A percentile compares a stretch with the other conserved stretches of the same genome.
phyloP scores from a whole-genome alignment of 2,113 vertebrate genomes.

The Pangasianodon hypophthalmus region DNA sequence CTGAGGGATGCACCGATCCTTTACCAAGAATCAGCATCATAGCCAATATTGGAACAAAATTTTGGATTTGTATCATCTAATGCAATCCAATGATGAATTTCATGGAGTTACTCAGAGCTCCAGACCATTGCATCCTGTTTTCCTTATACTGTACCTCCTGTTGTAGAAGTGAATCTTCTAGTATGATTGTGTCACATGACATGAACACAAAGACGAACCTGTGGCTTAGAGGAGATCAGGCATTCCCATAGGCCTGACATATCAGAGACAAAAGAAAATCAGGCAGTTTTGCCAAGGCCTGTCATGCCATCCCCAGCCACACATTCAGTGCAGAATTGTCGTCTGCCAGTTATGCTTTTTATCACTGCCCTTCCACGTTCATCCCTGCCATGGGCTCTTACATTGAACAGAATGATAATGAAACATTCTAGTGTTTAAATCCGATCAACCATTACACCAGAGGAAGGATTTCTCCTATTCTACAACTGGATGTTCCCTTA shows the following conservation, averaged over 20 bases:
- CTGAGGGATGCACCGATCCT: background rate
- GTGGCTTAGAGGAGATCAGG: constrained; percentile 19
- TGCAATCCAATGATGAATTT: background rate
- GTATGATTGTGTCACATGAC: background rate
- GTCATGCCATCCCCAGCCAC: constrained; percentile 1
- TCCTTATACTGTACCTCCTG: background rate
- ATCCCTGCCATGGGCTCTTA: background rate
- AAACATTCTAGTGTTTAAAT: constrained; percentile 20
- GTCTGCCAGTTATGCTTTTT: constrained; percentile 19
- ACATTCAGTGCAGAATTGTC: background rate
- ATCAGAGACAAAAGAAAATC: constrained; percentile 29
- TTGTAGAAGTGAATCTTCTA: background rate
- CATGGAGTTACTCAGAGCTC: constrained; percentile 3
- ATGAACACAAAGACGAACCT: constrained; percentile 24
- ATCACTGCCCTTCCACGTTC: background rate
- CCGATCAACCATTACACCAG: constrained; percentile 12
- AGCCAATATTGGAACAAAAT: background rate
- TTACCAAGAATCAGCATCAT: background rate
- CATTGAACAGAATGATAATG: constrained; percentile 17
- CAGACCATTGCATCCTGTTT: background rate
- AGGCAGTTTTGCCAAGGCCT: constrained; percentile 13
- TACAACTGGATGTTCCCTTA: constrained; percentile 11
- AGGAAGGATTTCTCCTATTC: background rate
- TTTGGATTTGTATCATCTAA: background rate
- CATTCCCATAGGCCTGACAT: constrained; percentile 7